Evolutionary conservation across 2,888 invertebrate species (phyloP).

Genomic region (Drosophila sordidula): DNA sequence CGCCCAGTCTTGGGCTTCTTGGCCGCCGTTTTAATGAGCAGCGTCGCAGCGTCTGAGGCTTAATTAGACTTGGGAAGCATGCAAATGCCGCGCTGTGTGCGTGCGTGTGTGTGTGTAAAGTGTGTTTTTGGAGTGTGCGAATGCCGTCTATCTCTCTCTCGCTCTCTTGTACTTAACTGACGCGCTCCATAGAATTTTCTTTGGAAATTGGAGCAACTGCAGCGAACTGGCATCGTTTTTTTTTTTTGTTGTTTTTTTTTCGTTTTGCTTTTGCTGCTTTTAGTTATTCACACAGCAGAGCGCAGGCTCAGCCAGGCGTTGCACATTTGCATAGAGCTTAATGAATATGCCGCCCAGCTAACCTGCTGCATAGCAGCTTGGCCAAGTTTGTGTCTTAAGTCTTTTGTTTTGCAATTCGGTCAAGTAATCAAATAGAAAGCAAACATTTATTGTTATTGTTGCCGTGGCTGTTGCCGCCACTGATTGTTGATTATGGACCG

Average conservation of each 20-base stretch:
- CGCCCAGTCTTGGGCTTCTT: conserved; percentile 17
- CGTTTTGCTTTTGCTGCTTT: conserved; percentile 2
- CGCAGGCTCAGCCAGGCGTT: conserved; percentile 65
- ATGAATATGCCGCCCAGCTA: conserved; percentile 50
- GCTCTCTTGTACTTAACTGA: conserved; percentile 5
- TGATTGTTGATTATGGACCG: conserved; percentile 50
- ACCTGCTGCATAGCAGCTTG: conserved; percentile 10
- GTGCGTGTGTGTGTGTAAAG: conserved; percentile 41
- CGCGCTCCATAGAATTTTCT: conserved; percentile 47
- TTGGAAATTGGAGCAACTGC: conserved; percentile 63
- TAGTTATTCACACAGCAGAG: conserved; percentile 36
- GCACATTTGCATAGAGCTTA: conserved; percentile 70
- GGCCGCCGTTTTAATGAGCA: conserved; percentile 50
- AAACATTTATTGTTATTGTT: conserved; percentile 56
- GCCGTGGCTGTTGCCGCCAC: conserved; percentile 12
- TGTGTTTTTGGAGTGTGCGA: conserved; percentile 80
- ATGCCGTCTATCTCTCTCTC: conserved; percentile 25
- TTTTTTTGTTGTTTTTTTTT: not conserved
- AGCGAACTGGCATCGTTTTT: conserved; percentile 29
- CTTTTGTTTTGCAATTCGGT: conserved; percentile 73
- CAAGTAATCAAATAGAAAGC: conserved; percentile 75
- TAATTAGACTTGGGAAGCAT: conserved; percentile 50
- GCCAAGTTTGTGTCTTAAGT: conserved; percentile 71
- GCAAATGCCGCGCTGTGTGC: conserved; percentile 44
- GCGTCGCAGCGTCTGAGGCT: conserved; percentile 24